phyloP scores from a whole-genome alignment of 2,113 vertebrate species.

The Grus americana region DNA sequence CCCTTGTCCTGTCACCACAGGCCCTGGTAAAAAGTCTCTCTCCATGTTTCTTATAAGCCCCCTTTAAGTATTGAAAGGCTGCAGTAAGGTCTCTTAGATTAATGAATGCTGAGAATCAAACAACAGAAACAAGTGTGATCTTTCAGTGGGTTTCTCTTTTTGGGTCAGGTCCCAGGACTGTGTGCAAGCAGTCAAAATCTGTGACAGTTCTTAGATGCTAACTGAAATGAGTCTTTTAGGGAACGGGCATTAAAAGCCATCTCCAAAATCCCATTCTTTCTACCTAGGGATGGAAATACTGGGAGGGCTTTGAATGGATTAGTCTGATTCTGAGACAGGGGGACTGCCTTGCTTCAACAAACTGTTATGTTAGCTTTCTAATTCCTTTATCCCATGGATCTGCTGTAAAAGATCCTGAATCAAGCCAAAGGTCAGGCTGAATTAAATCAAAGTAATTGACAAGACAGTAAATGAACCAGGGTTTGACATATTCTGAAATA shows the following conservation, averaged over 20 bases:
- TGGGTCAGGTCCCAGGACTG: background rate
- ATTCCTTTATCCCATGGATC: background rate
- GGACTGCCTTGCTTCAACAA: background rate
- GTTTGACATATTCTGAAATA: background rate
- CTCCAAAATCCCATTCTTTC: background rate
- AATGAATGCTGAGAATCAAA: background rate
- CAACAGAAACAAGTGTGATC: background rate
- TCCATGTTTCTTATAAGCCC: background rate
- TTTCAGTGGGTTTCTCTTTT: background rate
- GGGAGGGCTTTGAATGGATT: background rate
- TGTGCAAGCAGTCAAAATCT: background rate
- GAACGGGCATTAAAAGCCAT: background rate
- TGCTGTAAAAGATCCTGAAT: background rate
- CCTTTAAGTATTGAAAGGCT: background rate
- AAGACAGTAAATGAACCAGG: background rate
- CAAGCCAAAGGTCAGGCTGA: background rate
- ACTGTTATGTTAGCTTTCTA: background rate
- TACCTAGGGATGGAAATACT: background rate
- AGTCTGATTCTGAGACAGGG: background rate
- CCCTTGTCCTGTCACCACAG: background rate
- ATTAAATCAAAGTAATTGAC: background rate
- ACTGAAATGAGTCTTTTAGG: background rate
- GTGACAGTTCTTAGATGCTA: background rate
- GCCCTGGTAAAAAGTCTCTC: background rate
- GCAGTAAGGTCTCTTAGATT: background rate